phyloP scores from a whole-genome alignment of 2,797 vertebrate species.

The Acanthornis magna region DNA sequence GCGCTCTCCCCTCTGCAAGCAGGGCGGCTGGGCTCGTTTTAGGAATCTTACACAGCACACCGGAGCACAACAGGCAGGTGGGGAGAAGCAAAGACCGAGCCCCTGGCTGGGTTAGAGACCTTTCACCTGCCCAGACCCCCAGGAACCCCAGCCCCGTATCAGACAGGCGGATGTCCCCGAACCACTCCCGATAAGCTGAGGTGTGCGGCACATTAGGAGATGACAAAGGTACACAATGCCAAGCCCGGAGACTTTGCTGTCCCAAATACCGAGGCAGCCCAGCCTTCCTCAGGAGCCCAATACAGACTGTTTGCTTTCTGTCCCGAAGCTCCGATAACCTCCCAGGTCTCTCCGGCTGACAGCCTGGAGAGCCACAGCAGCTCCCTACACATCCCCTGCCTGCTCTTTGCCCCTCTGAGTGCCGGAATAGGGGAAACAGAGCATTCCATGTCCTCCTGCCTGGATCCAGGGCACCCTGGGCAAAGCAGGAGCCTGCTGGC shows the following conservation, averaged over 20 bases:
- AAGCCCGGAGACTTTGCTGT: neutral
- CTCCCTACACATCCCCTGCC: neutral
- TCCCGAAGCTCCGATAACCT: neutral
- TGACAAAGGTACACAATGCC: neutral
- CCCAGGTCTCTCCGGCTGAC: neutral
- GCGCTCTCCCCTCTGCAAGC: accelerated
- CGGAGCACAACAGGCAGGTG: neutral
- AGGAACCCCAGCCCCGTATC: neutral
- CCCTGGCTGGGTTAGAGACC: neutral
- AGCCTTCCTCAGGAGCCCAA: neutral
- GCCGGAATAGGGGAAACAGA: neutral
- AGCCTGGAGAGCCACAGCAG: neutral
- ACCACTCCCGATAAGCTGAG: neutral
- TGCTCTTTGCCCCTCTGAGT: neutral
- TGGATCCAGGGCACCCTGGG: neutral
- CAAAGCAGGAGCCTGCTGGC: accelerated
- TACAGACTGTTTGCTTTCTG: neutral
- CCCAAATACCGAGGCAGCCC: neutral
- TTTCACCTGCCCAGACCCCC: neutral
- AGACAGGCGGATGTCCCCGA: neutral
- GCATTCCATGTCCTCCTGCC: neutral
- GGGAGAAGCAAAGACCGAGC: neutral
- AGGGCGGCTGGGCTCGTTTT: neutral
- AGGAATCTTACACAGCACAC: accelerated
- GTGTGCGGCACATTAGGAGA: neutral